These are phyloP conservation scores for Cheilosia urbana DNA, from an alignment of 2,888 invertebrate genomes.

Conservation along the genomic window DNA sequence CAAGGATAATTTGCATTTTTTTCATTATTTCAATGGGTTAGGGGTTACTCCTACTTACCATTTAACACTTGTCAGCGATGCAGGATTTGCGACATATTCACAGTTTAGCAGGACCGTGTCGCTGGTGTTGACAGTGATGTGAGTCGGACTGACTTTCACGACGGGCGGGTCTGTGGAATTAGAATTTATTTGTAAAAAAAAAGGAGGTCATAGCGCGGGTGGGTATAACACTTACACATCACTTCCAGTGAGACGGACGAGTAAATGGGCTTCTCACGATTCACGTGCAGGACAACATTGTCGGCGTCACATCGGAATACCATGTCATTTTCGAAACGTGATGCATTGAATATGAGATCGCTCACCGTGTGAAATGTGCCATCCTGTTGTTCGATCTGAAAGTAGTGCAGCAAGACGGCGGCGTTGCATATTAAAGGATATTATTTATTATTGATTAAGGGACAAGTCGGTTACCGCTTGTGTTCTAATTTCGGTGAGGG, in stretches of 20 bases:
- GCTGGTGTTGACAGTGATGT: slow-evolving; percentile 91
- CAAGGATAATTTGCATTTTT: slow-evolving; percentile 60
- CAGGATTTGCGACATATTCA: slow-evolving; percentile 94
- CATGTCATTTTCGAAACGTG: slow-evolving; percentile 91
- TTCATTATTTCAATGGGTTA: background rate
- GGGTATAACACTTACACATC: slow-evolving; percentile 89
- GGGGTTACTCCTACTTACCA: slow-evolving; percentile 86
- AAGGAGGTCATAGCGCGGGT: slow-evolving; percentile 10
- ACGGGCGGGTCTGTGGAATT: slow-evolving; percentile 91
- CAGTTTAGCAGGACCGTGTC: slow-evolving; percentile 90
- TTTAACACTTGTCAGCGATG: slow-evolving; percentile 89
- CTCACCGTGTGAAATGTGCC: slow-evolving; percentile 92
- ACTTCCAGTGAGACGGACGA: slow-evolving; percentile 90
- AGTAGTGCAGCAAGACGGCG: background rate
- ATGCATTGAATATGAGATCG: slow-evolving; percentile 91
- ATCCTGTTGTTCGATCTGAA: slow-evolving; percentile 86
- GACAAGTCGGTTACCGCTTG: slow-evolving; percentile 84
- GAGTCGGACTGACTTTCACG: slow-evolving; percentile 89
- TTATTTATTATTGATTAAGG: slow-evolving; percentile 14
- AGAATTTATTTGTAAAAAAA: slow-evolving; percentile 79
- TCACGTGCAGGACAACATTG: slow-evolving; percentile 90
- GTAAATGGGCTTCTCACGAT: slow-evolving; percentile 90
- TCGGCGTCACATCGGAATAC: slow-evolving; percentile 92
- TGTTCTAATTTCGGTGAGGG: slow-evolving; percentile 82
- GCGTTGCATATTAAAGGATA: background rate